These are phyloP conservation scores for Plebejus anna DNA, from an alignment of 2,888 invertebrate species.

Conservation along the genomic window DNA sequence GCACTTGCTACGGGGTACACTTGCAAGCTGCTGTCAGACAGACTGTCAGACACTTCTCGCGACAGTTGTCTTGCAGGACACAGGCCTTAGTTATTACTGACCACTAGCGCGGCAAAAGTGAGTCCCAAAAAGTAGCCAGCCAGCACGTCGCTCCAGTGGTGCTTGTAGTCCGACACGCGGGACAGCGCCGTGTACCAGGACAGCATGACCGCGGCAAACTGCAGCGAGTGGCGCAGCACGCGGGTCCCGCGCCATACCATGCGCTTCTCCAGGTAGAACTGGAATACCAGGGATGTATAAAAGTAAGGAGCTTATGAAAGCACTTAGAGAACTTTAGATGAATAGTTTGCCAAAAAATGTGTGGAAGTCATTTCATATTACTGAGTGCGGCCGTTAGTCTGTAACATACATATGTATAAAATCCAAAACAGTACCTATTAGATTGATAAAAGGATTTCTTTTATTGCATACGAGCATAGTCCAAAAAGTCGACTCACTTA, in stretches of 20 bases:
- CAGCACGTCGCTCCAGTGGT: constrained; percentile 98
- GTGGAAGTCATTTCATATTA: too few relatives aligned
- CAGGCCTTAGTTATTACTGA: constrained; percentile 60
- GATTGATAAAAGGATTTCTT: too few relatives aligned
- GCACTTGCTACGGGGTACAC: too few relatives aligned
- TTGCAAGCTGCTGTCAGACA: too few relatives aligned
- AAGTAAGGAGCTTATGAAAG: not conserved
- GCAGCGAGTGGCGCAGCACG: constrained; percentile 89
- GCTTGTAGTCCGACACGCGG: constrained; percentile 96
- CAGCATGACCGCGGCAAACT: constrained; percentile 87
- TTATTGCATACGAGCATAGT: too few relatives aligned
- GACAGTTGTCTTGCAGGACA: too few relatives aligned
- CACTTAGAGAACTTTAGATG: not conserved
- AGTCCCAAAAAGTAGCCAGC: constrained; percentile 86
- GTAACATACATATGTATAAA: too few relatives aligned
- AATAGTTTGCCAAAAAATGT: not conserved
- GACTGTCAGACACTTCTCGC: too few relatives aligned
- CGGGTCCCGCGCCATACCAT: constrained; percentile 89
- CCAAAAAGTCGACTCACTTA: too few relatives aligned
- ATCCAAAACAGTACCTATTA: too few relatives aligned
- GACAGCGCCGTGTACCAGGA: constrained; percentile 93
- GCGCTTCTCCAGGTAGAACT: constrained; percentile 93
- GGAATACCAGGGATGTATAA: constrained; percentile 38
- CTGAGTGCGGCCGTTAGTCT: too few relatives aligned
- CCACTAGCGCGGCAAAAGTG: constrained; percentile 83